These are phyloP conservation scores for Pelobates cultripes DNA, from an alignment of 2,797 vertebrate genomes.

Conservation along the genomic window DNA sequence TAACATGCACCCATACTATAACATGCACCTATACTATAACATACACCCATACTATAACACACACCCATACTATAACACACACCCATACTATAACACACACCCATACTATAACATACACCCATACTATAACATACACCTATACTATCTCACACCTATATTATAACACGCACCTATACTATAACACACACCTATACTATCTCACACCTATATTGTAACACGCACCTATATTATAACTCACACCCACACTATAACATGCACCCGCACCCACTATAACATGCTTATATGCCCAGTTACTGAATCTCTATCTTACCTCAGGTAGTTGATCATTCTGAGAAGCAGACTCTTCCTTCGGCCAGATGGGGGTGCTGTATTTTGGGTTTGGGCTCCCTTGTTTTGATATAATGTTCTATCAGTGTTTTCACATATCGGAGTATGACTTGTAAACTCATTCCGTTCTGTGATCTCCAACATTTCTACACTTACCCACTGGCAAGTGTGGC, in stretches of 20 bases:
- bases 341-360: slow-evolving; percentile 15
- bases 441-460: not conserved
- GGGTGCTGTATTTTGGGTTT: not conserved
- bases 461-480: slow-evolving; percentile 24
- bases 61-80: no score
- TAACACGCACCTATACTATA: not conserved
- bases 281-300: not conserved
- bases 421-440: not conserved
- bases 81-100: not conserved
- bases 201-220: not conserved
- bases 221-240: no score
- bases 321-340: not conserved
- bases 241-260: not conserved
- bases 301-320: slow-evolving; percentile 35
- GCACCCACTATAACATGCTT: not conserved
- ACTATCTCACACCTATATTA: no score
- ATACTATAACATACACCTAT: not conserved
- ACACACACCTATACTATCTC: not conserved
- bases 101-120: not conserved
- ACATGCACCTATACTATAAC: no score
- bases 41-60: no score
- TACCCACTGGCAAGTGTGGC: slow-evolving; percentile 52
- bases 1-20: no score
- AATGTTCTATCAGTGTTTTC: not conserved
- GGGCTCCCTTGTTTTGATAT: no score